These are phyloP conservation scores for Sebastes taczanowskii DNA, from an alignment of 2,797 vertebrate genomes.

Conservation along the genomic window DNA sequence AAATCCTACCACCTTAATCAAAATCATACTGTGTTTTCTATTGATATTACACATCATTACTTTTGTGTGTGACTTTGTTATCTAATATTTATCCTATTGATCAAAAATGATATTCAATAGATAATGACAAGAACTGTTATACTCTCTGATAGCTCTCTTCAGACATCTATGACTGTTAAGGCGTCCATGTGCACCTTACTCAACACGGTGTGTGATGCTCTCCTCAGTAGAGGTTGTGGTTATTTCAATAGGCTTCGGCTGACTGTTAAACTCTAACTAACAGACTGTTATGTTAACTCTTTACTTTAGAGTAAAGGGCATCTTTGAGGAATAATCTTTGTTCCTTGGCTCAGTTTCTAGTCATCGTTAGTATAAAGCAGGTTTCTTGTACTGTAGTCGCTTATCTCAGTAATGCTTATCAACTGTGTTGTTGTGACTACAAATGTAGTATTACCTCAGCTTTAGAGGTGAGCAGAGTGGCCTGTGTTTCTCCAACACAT, in stretches of 20 bases:
- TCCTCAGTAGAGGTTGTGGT: constrained; percentile 61
- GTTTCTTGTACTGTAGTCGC: constrained; percentile 40
- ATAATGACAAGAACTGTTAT: constrained; percentile 80
- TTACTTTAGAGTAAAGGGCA: constrained; percentile 27
- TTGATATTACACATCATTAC: constrained; percentile 8
- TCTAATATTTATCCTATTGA: constrained; percentile 44
- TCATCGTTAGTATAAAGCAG: constrained; percentile 47
- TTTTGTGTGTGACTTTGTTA: constrained; percentile 34
- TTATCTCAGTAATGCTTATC: constrained; percentile 53
- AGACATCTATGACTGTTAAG: constrained; percentile 81
- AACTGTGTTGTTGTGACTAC: constrained; percentile 47
- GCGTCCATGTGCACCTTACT: constrained; percentile 67
- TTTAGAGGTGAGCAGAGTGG: constrained; percentile 24
- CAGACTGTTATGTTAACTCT: constrained; percentile 80
- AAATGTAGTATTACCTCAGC: constrained; percentile 36
- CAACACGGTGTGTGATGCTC: constrained; percentile 43
- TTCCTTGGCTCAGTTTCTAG: constrained; percentile 35
- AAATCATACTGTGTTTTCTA: constrained; percentile 35
- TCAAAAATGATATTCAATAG: constrained; percentile 42
- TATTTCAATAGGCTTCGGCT: constrained; percentile 65
- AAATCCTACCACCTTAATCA: constrained; percentile 38
- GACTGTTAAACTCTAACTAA: constrained; percentile 81
- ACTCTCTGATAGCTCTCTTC: constrained; percentile 72
- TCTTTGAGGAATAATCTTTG: constrained; percentile 31
- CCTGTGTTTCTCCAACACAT: constrained; percentile 13